Conservation (phyloP, 2,888 invertebrate genomes). For the Oxyteleia sp. region DNA sequence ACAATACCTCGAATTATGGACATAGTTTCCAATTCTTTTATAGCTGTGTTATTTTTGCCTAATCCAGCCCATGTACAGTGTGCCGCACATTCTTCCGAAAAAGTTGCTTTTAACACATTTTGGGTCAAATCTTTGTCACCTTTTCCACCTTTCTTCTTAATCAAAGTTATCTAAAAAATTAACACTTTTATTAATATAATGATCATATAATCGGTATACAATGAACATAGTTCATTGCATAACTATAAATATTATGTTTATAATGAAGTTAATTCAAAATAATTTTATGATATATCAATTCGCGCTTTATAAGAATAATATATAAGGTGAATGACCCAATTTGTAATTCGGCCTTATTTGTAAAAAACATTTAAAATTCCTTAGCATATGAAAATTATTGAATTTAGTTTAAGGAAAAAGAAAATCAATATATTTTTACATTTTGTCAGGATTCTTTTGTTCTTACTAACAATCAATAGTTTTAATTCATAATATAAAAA, state of each 20-base stretch:
- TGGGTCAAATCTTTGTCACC: neutral
- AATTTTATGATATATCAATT: neutral
- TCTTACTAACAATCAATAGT: too few relatives aligned
- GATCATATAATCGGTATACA: neutral
- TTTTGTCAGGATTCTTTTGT: too few relatives aligned
- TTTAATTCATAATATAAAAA: too few relatives aligned
- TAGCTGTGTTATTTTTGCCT: neutral
- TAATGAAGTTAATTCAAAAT: neutral
- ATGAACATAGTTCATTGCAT: neutral
- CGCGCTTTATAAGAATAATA: too few relatives aligned
- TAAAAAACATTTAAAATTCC: too few relatives aligned
- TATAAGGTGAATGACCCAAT: too few relatives aligned
- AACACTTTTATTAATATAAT: neutral
- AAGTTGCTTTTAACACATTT: neutral
- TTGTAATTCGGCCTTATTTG: too few relatives aligned
- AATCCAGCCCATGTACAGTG: neutral
- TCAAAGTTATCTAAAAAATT: neutral
- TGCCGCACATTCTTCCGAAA: neutral
- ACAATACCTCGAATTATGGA: neutral
- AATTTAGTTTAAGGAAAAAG: too few relatives aligned
- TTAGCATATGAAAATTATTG: too few relatives aligned
- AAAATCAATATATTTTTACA: too few relatives aligned
- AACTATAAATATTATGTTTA: neutral
- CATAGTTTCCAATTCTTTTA: neutral
- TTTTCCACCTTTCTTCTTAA: neutral